These are phyloP conservation scores for Phymastichus coffea DNA, from an alignment of 1,140 invertebrate genomes.

Conservation along the genomic window DNA sequence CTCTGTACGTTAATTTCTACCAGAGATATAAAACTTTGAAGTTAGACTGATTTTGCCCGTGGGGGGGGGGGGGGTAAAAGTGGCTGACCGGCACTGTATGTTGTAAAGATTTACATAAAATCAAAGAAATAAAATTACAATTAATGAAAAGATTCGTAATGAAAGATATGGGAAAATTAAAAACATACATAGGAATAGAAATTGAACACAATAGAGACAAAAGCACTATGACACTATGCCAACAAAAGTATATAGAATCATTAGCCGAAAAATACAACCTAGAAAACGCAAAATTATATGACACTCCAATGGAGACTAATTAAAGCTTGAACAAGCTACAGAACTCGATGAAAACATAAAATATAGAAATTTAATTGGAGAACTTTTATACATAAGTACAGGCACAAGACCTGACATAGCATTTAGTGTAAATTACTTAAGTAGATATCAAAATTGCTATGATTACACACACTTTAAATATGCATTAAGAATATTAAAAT, in stretches of 20 bases:
- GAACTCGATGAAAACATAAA: conserved; percentile 10
- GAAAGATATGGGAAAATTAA: conserved; percentile 28
- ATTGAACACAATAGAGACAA: conserved; percentile 40
- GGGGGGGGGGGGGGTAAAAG: too few species aligned
- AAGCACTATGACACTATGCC: conserved; percentile 39
- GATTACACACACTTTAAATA: conserved; percentile 25
- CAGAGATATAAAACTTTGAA: too few species aligned
- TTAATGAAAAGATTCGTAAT: background rate
- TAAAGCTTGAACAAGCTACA: conserved; percentile 36
- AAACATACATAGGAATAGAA: conserved; percentile 34
- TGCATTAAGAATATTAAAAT: conserved; percentile 17
- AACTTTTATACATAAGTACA: conserved; percentile 49
- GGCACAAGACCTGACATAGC: conserved; percentile 47
- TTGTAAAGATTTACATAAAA: background rate
- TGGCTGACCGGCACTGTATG: too few species aligned
- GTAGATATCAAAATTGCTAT: conserved; percentile 46
- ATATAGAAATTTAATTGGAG: conserved; percentile 45
- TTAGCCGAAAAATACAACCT: conserved; percentile 45
- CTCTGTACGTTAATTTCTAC: too few species aligned
- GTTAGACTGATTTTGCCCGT: too few species aligned
- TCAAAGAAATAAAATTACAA: background rate
- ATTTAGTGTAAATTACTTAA: conserved; percentile 39
- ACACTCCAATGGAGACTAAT: conserved; percentile 52
- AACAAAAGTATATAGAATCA: conserved; percentile 49
- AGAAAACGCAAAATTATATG: conserved; percentile 31